These are phyloP conservation scores for Perodicticus potto DNA, from an alignment of 2,797 vertebrate genomes.

Conservation along the genomic window DNA sequence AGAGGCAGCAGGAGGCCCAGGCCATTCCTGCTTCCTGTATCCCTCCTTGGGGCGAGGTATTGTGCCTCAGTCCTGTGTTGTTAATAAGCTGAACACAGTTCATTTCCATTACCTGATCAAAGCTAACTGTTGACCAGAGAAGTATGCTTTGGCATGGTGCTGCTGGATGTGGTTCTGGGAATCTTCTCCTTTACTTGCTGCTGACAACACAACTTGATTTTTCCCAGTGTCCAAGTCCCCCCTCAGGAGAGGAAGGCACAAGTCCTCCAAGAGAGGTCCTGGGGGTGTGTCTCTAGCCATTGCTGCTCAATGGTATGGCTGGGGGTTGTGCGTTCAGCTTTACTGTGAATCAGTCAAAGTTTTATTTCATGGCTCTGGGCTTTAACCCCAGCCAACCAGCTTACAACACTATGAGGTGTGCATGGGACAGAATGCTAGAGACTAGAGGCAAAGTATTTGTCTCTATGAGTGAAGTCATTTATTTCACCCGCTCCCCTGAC, in stretches of 20 bases:
- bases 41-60: not conserved
- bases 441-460: constrained; percentile 47
- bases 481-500: constrained; percentile 59
- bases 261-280: not conserved
- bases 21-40: not conserved
- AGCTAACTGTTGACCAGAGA: not conserved
- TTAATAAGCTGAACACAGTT: not conserved
- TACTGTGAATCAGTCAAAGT: not conserved
- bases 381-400: not conserved
- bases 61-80: not conserved
- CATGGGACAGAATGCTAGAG: constrained; percentile 20
- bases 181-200: not conserved
- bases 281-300: not conserved
- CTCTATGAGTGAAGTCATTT: constrained; percentile 38
- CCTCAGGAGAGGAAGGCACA: not conserved
- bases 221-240: not conserved
- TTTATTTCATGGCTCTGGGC: not conserved
- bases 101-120: not conserved
- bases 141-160: not conserved
- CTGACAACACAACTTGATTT: not conserved
- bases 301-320: not conserved
- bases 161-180: not conserved
- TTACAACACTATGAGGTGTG: not conserved
- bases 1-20: fast-evolving
- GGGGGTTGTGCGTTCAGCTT: not conserved